phyloP scores from a whole-genome alignment of 2,113 vertebrate species.

The Ameiurus melas region DNA sequence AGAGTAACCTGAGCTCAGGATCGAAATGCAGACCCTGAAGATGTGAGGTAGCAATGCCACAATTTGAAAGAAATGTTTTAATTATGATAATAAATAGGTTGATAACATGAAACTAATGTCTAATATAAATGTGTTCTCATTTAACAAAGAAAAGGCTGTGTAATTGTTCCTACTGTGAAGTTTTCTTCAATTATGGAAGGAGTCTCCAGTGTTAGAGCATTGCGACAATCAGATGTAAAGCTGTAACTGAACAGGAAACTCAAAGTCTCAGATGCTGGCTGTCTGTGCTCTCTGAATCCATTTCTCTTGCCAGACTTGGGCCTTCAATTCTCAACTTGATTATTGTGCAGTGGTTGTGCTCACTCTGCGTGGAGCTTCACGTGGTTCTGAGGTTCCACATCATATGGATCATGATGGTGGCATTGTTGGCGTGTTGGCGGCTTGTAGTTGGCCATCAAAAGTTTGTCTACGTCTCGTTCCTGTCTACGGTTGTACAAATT shows the following conservation, averaged over 20 bases:
- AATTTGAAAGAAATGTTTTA: neutral
- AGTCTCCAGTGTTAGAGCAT: neutral
- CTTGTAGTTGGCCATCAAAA: neutral
- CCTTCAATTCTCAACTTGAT: too few relatives aligned
- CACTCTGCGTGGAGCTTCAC: neutral
- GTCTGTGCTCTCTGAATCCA: neutral
- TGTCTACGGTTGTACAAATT: neutral
- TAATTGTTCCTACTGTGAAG: neutral
- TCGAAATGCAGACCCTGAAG: neutral
- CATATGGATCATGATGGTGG: neutral
- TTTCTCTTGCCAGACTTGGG: neutral
- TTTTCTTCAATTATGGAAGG: neutral
- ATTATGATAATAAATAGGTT: neutral
- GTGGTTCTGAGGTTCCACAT: neutral
- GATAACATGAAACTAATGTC: neutral
- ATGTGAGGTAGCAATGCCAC: neutral
- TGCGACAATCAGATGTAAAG: neutral
- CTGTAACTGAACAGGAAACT: too few relatives aligned
- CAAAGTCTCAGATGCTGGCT: too few relatives aligned
- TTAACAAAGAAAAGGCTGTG: neutral
- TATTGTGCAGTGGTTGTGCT: neutral
- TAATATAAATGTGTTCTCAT: neutral
- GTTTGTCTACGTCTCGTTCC: too few relatives aligned
- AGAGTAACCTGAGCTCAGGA: too few relatives aligned
- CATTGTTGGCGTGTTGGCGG: neutral